Conservation (phyloP, 1,140 invertebrate species). For the Bradysia coprophila region DNA sequence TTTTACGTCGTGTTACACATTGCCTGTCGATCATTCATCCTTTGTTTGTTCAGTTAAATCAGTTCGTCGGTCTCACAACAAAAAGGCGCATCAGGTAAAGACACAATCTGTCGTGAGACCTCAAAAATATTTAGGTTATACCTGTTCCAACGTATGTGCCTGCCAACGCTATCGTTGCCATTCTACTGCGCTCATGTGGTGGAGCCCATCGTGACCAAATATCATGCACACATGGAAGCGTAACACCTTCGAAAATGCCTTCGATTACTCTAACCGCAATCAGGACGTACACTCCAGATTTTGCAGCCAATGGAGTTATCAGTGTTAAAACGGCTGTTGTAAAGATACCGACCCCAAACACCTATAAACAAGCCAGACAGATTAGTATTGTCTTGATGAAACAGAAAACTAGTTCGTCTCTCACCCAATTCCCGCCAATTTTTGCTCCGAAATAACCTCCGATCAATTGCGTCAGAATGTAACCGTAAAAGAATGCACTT, state of each 20-base stretch:
- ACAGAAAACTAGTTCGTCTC: too few species aligned
- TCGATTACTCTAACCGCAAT: slow-evolving; percentile 62
- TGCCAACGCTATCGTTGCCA: slow-evolving; percentile 61
- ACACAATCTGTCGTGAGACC: too few species aligned
- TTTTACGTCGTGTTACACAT: too few species aligned
- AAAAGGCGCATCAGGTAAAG: too few species aligned
- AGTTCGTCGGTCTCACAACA: too few species aligned
- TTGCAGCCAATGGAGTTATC: slow-evolving; percentile 58
- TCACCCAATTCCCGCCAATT: slow-evolving; percentile 37
- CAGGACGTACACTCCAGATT: slow-evolving; percentile 47
- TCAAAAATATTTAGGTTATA: too few species aligned
- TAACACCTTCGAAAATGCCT: slow-evolving; percentile 81
- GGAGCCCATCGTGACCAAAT: slow-evolving; percentile 83
- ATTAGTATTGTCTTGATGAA: too few species aligned
- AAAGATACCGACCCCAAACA: slow-evolving; percentile 65
- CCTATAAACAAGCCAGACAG: too few species aligned
- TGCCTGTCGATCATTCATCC: too few species aligned
- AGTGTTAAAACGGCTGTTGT: slow-evolving; percentile 65
- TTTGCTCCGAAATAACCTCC: slow-evolving; percentile 48
- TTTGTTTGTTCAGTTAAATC: too few species aligned
- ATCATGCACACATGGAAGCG: slow-evolving; percentile 76
- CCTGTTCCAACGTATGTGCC: slow-evolving; percentile 67
- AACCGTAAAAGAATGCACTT: slow-evolving; percentile 77
- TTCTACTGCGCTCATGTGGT: slow-evolving; percentile 54
- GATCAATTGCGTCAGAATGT: slow-evolving; percentile 50